These are phyloP conservation scores for Galleria mellonella DNA, from an alignment of 1,140 invertebrate species.

Conservation along the genomic window DNA sequence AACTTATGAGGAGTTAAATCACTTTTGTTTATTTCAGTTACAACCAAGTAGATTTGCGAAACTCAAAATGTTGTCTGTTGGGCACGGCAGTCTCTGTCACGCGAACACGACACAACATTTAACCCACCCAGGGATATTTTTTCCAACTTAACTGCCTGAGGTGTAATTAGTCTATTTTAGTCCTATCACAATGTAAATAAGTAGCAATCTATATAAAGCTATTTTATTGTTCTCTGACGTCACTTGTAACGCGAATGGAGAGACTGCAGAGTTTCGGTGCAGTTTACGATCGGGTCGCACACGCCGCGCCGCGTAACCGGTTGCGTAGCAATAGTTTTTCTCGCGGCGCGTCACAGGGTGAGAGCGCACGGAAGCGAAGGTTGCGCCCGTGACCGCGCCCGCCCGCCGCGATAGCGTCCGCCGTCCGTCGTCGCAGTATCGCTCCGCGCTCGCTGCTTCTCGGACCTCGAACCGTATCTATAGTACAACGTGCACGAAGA, in stretches of 20 bases:
- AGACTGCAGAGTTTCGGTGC: no score
- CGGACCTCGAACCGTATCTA: constrained; percentile 40
- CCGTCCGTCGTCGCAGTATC: constrained; percentile 43
- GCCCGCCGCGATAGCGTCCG: constrained; percentile 25
- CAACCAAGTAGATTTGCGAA: constrained; percentile 42
- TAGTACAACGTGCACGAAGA: constrained; percentile 10
- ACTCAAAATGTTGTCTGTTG: constrained; percentile 41
- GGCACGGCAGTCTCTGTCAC: constrained; percentile 54
- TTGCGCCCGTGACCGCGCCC: constrained; percentile 68
- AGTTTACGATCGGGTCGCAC: background rate
- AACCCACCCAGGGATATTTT: constrained; percentile 10
- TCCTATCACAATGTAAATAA: background rate
- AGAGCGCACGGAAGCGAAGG: constrained; percentile 59
- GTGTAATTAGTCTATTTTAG: no score
- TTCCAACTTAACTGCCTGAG: constrained; percentile 6
- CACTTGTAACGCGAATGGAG: no score
- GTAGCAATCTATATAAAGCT: background rate
- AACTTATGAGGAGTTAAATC: constrained; percentile 32
- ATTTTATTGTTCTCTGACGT: background rate
- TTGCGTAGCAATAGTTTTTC: constrained; percentile 37
- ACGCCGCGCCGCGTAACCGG: constrained; percentile 20
- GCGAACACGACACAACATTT: constrained; percentile 37
- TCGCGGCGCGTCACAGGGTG: constrained; percentile 49
- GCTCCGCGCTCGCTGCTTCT: constrained; percentile 53
- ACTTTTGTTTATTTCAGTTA: constrained; percentile 36